phyloP scores from a whole-genome alignment of 2,888 invertebrate species.

The Eupithecia abbreviata region DNA sequence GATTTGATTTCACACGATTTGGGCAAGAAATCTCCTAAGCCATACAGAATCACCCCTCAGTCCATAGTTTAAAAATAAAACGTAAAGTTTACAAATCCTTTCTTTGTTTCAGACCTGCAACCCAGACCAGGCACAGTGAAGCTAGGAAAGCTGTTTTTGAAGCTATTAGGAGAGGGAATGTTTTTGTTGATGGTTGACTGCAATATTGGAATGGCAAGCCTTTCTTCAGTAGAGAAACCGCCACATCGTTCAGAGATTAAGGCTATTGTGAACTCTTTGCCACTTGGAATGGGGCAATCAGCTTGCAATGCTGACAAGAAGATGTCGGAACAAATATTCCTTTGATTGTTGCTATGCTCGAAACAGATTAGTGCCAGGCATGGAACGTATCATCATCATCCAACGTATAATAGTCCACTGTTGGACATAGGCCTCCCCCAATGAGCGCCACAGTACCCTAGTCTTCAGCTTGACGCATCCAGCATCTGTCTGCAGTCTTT shows the following conservation, averaged over 20 bases:
- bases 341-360: not conserved
- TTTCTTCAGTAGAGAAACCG: not conserved
- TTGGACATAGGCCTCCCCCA: no score
- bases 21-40: no score
- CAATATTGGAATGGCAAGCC: not conserved
- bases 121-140: not conserved
- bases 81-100: no score
- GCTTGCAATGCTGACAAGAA: not conserved
- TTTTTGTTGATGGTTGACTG: not conserved
- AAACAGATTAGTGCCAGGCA: not conserved
- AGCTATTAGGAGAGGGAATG: not conserved
- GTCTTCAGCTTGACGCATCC: no score
- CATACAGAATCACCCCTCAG: no score
- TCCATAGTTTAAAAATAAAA: no score
- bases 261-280: not conserved
- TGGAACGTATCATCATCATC: no score
- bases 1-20: no score
- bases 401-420: no score
- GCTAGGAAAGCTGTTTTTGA: not conserved
- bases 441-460: no score
- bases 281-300: not conserved
- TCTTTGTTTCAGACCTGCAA: slow-evolving; percentile 3
- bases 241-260: not conserved
- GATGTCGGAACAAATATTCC: not conserved
- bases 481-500: no score